These are phyloP conservation scores for Mastomys coucha DNA, from an alignment of 2,113 vertebrate species.

Conservation along the genomic window DNA sequence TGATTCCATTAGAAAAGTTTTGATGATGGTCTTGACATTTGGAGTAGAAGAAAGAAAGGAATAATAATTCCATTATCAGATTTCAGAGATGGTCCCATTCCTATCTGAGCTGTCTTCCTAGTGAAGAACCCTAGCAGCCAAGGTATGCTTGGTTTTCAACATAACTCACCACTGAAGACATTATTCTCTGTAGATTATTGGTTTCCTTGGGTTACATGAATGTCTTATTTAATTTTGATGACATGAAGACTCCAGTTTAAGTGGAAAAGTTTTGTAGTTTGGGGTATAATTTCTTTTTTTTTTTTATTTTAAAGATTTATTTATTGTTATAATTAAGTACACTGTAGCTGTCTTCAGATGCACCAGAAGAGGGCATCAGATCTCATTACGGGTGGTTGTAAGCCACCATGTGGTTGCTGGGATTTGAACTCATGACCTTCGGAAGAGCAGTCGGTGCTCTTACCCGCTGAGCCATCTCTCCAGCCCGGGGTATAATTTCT, in stretches of 20 bases:
- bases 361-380: no score
- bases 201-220: slow-evolving; percentile 5
- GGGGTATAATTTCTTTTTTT: background rate
- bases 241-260: background rate
- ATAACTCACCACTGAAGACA: background rate
- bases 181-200: slow-evolving; percentile 6
- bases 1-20: background rate
- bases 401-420: no score
- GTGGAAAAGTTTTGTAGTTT: background rate
- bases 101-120: background rate
- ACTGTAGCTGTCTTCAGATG: no score
- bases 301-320: no score
- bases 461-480: no score
- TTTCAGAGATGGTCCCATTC: background rate
- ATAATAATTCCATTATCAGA: background rate
- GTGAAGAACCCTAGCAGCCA: background rate
- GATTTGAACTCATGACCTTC: no score
- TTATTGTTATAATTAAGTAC: no score
- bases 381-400: no score
- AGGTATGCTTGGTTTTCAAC: background rate
- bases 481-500: background rate
- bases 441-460: no score
- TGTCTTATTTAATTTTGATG: slow-evolving; percentile 8
- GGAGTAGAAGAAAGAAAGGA: background rate
- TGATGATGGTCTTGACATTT: background rate